Evolutionary conservation across 35 echinoderm and acorn worm genomes (phyloP).

Genomic region (Chiridota heheva): DNA sequence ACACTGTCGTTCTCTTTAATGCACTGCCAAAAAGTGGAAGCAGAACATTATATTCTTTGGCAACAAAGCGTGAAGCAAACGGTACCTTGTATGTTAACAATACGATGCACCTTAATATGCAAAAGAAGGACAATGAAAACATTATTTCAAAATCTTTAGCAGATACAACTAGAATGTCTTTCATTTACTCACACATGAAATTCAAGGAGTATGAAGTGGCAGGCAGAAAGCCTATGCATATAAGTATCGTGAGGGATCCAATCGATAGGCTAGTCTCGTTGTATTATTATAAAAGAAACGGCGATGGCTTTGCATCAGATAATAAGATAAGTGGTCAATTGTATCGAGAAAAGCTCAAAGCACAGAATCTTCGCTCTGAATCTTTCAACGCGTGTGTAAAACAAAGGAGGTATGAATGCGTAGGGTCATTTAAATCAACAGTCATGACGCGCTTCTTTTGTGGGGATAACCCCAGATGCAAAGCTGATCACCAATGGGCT

Average conservation of each 20-base stretch:
- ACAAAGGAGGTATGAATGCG: too few species aligned
- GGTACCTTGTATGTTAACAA: neutral
- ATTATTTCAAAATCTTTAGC: neutral
- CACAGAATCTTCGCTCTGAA: neutral
- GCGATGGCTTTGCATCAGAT: conserved; percentile 9
- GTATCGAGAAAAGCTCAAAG: conserved; percentile 24
- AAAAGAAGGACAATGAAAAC: neutral
- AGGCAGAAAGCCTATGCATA: neutral
- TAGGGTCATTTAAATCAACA: too few species aligned
- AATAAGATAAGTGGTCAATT: conserved; percentile 10
- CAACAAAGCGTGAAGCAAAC: neutral
- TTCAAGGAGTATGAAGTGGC: neutral
- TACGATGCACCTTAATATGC: neutral
- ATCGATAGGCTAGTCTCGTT: conserved; percentile 6
- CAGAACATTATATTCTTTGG: neutral
- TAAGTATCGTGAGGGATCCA: conserved; percentile 32
- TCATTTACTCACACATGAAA: conserved; percentile 26
- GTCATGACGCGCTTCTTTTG: too few species aligned
- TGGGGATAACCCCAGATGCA: too few species aligned
- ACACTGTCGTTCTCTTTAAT: conserved; percentile 17
- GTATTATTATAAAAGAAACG: conserved; percentile 32
- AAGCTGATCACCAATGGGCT: too few species aligned
- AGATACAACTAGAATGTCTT: neutral
- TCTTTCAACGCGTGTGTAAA: too few species aligned
- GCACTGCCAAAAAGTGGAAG: conserved; percentile 8